These are phyloP conservation scores for Suricata suricatta DNA, from an alignment of 2,113 vertebrate species.

Conservation along the genomic window DNA sequence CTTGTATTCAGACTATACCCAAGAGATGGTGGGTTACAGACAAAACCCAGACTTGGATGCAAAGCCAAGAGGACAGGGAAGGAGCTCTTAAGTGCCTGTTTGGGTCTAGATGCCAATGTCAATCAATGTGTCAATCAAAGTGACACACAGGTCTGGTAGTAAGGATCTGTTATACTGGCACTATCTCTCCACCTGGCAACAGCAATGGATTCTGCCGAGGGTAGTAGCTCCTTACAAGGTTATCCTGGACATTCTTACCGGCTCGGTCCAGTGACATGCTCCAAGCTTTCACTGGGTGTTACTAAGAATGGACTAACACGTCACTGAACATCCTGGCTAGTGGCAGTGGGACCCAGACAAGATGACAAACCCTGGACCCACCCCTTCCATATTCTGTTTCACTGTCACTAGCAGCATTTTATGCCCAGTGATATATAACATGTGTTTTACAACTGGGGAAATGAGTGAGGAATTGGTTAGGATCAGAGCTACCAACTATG, in stretches of 20 bases:
- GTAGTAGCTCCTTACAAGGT: neutral
- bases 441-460: neutral
- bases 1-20: neutral
- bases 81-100: neutral
- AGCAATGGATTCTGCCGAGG: neutral
- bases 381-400: neutral
- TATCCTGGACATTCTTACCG: neutral
- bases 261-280: neutral
- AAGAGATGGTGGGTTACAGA: neutral
- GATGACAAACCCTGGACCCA: neutral
- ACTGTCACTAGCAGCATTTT: neutral
- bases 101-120: neutral
- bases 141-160: neutral
- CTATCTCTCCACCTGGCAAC: neutral
- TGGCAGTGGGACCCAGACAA: neutral
- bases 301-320: neutral
- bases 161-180: neutral
- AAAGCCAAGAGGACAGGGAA: neutral
- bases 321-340: neutral
- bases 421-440: neutral
- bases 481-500: neutral
- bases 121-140: no score
- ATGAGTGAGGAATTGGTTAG: neutral
- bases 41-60: neutral
- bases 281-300: neutral